Evolutionary conservation across 2,113 vertebrate species (phyloP), one percentile per base, ranked within the genome.

Genomic region (western clawed frog (Xenopus tropicalis)): DNA sequence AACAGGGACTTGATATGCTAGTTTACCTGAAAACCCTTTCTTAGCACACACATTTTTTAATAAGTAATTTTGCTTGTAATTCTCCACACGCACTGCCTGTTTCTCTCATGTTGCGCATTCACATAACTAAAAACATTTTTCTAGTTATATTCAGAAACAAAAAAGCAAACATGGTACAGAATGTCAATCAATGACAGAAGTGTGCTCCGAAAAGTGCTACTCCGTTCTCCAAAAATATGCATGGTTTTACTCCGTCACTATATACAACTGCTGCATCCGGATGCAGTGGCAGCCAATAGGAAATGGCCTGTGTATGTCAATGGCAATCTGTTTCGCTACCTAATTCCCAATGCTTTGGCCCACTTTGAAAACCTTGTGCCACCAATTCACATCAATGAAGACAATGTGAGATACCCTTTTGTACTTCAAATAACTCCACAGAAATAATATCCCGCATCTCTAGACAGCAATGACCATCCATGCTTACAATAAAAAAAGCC

Each of bases 201-300:
- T 48, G 16, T 48, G 46, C 16, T 48, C 46, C 51, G 19, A 23
- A 22, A 64, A 37, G 63, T 22, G 63, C n/a, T 44, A 19, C 66
- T 5, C 14, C 13, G 46, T 16, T 17, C 46, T 48, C 4, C 5
- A 11, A 48, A 48, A 1, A 61, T 13, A 14, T 14, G 14, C 46
- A 48, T 17, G 12, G 13, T 48, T 13, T 48, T 17, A 48, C 46
- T 48, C 1, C 14, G 16, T 48, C 11, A 48, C 19, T 65, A 58
- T 17, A 17, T 74, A 61, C n/a, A 21, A 52, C 23, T 21, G 63
- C n/a, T n/a, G n/a, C n/a, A n/a, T n/a, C n/a, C n/a, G n/a, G n/a
- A n/a, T n/a, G n/a, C n/a, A n/a, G n/a, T n/a, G n/a, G 29, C 21
- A 20, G 23, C 56, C 56, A 74, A 67, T 68, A 21, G 65, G 46